Evolutionary conservation across 2,113 vertebrate species (phyloP), one percentile per base, ranked within the genome.

Genomic region (Cephalopterus ornatus): DNA sequence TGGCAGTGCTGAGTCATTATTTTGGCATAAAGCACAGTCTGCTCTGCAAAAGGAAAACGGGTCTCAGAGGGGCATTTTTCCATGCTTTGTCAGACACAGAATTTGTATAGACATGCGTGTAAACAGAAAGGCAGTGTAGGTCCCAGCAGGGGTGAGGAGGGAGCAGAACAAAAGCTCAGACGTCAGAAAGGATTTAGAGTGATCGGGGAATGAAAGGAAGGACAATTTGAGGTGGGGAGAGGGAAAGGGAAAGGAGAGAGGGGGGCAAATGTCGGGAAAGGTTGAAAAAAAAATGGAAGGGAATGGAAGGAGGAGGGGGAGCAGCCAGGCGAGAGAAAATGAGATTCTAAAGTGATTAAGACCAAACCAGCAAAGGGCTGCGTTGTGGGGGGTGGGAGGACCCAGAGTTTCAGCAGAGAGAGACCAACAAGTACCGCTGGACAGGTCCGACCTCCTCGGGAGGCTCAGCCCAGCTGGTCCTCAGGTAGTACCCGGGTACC

Each of bases 1-100:
- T 7, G 1, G 81, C 82, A 3, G 21, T 46, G 93, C 94, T 85
- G 94, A 96, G 70, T 96, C 97, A 96, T 58, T 92, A 66, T n/a
- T 94, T 37, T 18, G 61, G 71, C 66, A 84, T 59, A 66, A 92
- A 92, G 93, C 37, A 78, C 30, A 32, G 22, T 6, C 72, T 85
- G 85, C 37, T 59, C 74, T 75, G 71, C 67, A 49, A 26, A n/a
- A 92, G 62, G 47, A 83, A 87, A 90, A 41, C 3, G 4, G 28
- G 21, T 92, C 89, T 89, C 85, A 0, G 55, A 61, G 94, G 90
- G 72, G 63, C 33, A 2, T 66, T 95, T 83, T 32, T 46, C 52
- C 73, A 0, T 7, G 77, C 75, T 85, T 92, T 93, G 61, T 59
- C 83, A 73, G 88, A 50, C 61, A 17, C 47, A 1, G 83, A 10